phyloP scores from a whole-genome alignment of 2,113 vertebrate species.

The Lonchura striata region DNA sequence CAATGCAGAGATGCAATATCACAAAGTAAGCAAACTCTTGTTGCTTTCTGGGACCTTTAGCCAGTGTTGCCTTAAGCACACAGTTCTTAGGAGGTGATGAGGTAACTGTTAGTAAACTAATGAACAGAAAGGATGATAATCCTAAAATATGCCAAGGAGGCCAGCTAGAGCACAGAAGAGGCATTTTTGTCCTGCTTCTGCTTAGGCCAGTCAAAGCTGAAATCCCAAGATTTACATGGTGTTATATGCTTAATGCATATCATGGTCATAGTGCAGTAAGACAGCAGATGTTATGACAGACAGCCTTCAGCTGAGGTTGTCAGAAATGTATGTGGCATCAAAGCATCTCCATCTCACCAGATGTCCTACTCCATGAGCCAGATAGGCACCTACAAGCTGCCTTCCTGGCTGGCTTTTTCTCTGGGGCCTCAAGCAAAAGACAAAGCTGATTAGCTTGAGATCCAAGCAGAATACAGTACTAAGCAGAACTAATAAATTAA shows the following conservation, averaged over 20 bases:
- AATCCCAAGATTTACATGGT: not conserved
- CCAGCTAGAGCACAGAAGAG: not conserved
- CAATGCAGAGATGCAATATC: not conserved
- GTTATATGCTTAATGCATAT: not conserved
- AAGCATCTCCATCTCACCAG: not conserved
- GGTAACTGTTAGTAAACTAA: not conserved
- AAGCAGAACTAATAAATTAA: conserved; percentile 14
- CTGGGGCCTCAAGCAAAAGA: not conserved
- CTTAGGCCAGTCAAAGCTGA: not conserved
- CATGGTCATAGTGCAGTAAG: not conserved
- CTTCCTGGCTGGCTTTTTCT: conserved; percentile 2
- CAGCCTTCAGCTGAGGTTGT: conserved; percentile 33
- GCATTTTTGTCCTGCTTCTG: not conserved
- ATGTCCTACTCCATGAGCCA: conserved; percentile 12
- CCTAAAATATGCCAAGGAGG: not conserved
- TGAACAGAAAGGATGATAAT: not conserved
- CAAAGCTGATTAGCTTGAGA: conserved; percentile 31
- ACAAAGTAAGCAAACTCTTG: not conserved
- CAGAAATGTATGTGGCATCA: conserved; percentile 47
- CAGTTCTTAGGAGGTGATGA: not conserved
- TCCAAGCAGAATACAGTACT: not conserved
- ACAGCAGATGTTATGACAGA: conserved; percentile 41
- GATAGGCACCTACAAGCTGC: conserved; percentile 21
- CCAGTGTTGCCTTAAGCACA: not conserved
- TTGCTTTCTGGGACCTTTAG: not conserved